Evolutionary conservation across 2,888 invertebrate genomes (phyloP).

Genomic region (Macrostomum cliftonense): DNA sequence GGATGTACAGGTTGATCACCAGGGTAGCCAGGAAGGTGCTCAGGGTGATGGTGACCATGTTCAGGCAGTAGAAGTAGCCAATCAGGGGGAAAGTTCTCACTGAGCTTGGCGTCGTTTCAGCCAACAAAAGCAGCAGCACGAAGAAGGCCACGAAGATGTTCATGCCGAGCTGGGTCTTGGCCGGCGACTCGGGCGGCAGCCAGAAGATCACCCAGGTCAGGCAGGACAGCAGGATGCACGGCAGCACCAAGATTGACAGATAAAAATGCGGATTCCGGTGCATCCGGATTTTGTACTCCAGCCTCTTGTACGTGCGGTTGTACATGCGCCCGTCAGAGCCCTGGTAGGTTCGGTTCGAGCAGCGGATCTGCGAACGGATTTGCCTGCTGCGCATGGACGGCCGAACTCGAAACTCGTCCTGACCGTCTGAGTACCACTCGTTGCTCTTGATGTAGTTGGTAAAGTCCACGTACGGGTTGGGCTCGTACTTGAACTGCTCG

Average conservation of each 20-base stretch:
- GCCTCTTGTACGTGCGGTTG: too few relatives aligned
- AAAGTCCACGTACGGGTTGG: conserved; percentile 10
- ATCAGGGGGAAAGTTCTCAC: conserved; percentile 25
- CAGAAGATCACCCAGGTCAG: conserved; percentile 37
- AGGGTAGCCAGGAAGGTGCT: conserved; percentile 16
- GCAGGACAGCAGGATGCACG: conserved; percentile 35
- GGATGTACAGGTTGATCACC: conserved; percentile 16
- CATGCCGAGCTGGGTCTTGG: conserved; percentile 34
- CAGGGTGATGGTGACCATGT: conserved; percentile 18
- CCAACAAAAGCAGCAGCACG: conserved; percentile 25
- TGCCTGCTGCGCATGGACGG: too few relatives aligned
- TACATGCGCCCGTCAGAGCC: too few relatives aligned
- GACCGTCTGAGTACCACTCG: conserved; percentile 3
- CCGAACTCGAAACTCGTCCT: too few relatives aligned
- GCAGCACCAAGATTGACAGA: conserved; percentile 34
- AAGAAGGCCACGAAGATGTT: conserved; percentile 33
- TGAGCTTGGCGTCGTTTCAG: conserved; percentile 26
- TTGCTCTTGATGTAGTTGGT: conserved; percentile 8
- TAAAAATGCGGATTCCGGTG: conserved; percentile 19
- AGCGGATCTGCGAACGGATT: too few relatives aligned
- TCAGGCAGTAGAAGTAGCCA: conserved; percentile 22
- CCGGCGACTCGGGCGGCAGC: conserved; percentile 38
- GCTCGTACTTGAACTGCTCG: not conserved
- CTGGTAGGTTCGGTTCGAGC: too few relatives aligned
- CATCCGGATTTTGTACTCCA: not conserved